phyloP scores from a whole-genome alignment of 2,888 invertebrate genomes.

The Beris morrisii region DNA sequence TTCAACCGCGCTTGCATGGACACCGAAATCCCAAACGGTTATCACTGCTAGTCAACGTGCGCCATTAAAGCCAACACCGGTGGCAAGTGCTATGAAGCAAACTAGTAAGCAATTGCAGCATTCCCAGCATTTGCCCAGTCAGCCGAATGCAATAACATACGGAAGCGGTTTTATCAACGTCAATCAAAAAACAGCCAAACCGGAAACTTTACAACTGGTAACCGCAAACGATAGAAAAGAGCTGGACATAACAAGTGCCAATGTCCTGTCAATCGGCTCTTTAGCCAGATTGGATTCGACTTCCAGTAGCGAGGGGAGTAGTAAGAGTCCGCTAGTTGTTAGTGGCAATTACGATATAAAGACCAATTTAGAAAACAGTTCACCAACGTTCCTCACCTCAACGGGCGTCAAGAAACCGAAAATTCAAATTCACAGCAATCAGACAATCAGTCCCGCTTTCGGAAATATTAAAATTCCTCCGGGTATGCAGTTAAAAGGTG shows the following conservation, averaged over 20 bases:
- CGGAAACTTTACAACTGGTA: slow-evolving; percentile 14
- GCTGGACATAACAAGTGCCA: slow-evolving; percentile 3
- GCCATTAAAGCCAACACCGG: not conserved
- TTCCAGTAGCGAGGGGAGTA: not conserved
- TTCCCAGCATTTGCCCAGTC: slow-evolving; percentile 38
- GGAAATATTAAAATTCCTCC: slow-evolving; percentile 45
- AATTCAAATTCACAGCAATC: slow-evolving; percentile 43
- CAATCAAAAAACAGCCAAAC: slow-evolving; percentile 16
- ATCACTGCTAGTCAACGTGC: slow-evolving; percentile 1
- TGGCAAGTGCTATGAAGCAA: slow-evolving; percentile 42
- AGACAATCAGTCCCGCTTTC: slow-evolving; percentile 41
- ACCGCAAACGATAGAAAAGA: slow-evolving; percentile 19
- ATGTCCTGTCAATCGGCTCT: slow-evolving; percentile 1
- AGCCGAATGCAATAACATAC: slow-evolving; percentile 20
- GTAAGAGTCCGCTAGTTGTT: slow-evolving; percentile 1
- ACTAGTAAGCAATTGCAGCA: slow-evolving; percentile 43
- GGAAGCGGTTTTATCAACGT: slow-evolving; percentile 18
- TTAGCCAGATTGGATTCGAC: slow-evolving; percentile 18
- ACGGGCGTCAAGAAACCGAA: slow-evolving; percentile 39
- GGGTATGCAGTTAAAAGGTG: slow-evolving; percentile 47
- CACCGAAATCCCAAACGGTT: not conserved
- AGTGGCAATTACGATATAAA: slow-evolving; percentile 14
- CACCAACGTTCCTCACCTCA: not conserved
- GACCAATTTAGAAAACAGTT: slow-evolving; percentile 5
- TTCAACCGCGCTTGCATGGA: not conserved